Evolutionary conservation across 1,140 invertebrate species (phyloP).

Genomic region (Drosophila arawakana): DNA sequence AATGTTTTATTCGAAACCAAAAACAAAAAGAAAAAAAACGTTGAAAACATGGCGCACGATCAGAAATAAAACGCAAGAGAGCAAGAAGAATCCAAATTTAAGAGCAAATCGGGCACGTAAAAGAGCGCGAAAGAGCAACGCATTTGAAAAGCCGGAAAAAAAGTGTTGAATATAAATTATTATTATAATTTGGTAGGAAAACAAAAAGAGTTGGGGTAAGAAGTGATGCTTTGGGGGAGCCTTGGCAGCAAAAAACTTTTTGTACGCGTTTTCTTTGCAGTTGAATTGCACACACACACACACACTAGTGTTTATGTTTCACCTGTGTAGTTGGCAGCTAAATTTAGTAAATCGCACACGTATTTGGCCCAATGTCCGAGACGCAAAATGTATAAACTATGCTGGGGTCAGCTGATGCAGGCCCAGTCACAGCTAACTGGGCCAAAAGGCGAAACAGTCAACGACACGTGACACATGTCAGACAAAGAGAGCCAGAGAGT

Average conservation of each 20-base stretch:
- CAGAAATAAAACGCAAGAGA: constrained; percentile 65
- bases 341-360: constrained; percentile 80
- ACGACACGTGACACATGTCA: constrained; percentile 60
- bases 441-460: constrained; percentile 80
- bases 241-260: constrained; percentile 42
- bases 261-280: constrained; percentile 26
- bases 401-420: constrained; percentile 67
- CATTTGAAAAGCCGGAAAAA: constrained; percentile 63
- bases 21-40: neutral
- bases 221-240: constrained; percentile 24
- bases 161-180: constrained; percentile 27
- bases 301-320: constrained; percentile 48
- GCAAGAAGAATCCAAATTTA: constrained; percentile 13
- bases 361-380: constrained; percentile 80
- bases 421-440: constrained; percentile 51
- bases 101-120: constrained; percentile 29
- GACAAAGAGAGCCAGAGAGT: constrained; percentile 7
- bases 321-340: constrained; percentile 61
- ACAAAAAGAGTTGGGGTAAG: constrained; percentile 38
- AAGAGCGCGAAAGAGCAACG: constrained; percentile 7
- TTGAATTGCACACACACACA: constrained; percentile 36
- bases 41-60: constrained; percentile 64
- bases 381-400: constrained; percentile 69
- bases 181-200: constrained; percentile 29
- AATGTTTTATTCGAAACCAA: constrained; percentile 77